Evolutionary conservation across 2,888 invertebrate species (phyloP), one percentile per base, ranked within the genome.

Genomic region (Amiota communis): DNA sequence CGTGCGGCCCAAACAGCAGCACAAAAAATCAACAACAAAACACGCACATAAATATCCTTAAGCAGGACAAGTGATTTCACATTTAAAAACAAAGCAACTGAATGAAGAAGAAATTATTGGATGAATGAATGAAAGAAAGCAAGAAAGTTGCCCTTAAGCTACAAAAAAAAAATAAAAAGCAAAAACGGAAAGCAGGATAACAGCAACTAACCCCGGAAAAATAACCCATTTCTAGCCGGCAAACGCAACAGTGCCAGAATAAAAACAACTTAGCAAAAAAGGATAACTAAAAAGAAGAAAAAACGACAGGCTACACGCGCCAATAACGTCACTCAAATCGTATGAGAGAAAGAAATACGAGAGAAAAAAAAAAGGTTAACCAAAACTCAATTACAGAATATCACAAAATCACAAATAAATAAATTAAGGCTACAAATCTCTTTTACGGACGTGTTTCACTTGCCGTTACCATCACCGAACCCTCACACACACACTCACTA

Each of bases 401-500:
- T 83, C 82, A 74, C 80, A 75, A 80, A 81, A 83, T 83, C 83
- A 78, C 81, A 82, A 84, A 84, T 84, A 85, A 83, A 83, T 85
- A 83, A 83, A 84, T 82, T 83, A 85, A 81, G 80, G 81, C 74
- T 75, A 81, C 79, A 82, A 83, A 84, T 83, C 84, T 78, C 75
- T 74, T 77, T 70, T 61, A 49, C 71, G 8, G 69, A 15, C 69
- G 56, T 59, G 20, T 20, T 1, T 23, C 53, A 23, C 23, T 23
- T 23, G 23, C 23, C 23, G 23, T 23, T 23, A 23, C 23, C 23
- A 23, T 23, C 23, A 9, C 20, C 56, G 36, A 36, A 2, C 36
- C 12, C 53, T 23, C 23, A 23, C 23, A 2, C 23, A 2, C 23
- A n/a, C 3, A 23, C 3, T 23, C 23, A 23, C 23, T 23, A 23